A percentile compares a stretch with the other conserved stretches of the same genome.
Evolutionary conservation across 2,888 invertebrate genomes (phyloP).

Genomic region (Oxystoma pomonae): DNA sequence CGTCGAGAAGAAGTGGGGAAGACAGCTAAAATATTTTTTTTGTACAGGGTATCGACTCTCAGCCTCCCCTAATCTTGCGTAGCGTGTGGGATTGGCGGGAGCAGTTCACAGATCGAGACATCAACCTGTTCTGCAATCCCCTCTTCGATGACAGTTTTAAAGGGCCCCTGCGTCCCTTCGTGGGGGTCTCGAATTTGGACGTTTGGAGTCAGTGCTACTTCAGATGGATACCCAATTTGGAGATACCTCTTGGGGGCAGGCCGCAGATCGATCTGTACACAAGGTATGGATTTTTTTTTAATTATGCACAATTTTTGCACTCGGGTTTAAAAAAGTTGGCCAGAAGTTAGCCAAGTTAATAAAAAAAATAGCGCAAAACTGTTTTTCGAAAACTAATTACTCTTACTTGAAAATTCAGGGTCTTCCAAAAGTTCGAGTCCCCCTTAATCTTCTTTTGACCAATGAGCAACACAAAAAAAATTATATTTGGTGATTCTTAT

Average conservation of each 20-base stretch:
- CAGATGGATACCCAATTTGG: slow-evolving; percentile 81
- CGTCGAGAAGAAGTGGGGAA: too few species aligned
- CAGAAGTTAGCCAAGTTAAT: too few species aligned
- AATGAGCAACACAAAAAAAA: too few species aligned
- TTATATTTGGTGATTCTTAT: too few species aligned
- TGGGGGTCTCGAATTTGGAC: slow-evolving; percentile 56
- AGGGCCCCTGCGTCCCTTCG: slow-evolving; percentile 51
- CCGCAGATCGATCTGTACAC: slow-evolving; percentile 56
- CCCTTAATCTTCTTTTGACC: too few species aligned
- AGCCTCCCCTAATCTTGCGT: slow-evolving; percentile 56
- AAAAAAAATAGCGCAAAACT: too few species aligned
- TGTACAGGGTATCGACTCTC: slow-evolving; percentile 44
- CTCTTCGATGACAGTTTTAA: slow-evolving; percentile 54
- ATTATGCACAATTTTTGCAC: too few species aligned
- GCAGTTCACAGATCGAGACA: slow-evolving; percentile 79
- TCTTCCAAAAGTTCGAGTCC: too few species aligned
- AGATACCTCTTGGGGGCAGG: slow-evolving; percentile 67
- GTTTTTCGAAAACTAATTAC: too few species aligned
- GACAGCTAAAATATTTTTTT: slow-evolving; percentile 10
- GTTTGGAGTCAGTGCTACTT: slow-evolving; percentile 89
- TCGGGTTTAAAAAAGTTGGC: too few species aligned
- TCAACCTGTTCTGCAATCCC: slow-evolving; percentile 80
- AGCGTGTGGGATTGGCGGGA: slow-evolving; percentile 90
- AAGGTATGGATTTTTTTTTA: slow-evolving; percentile 33
- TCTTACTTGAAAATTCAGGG: too few species aligned